Conservation (phyloP, 2,113 vertebrate species). For the Aptenodytes forsteri region DNA sequence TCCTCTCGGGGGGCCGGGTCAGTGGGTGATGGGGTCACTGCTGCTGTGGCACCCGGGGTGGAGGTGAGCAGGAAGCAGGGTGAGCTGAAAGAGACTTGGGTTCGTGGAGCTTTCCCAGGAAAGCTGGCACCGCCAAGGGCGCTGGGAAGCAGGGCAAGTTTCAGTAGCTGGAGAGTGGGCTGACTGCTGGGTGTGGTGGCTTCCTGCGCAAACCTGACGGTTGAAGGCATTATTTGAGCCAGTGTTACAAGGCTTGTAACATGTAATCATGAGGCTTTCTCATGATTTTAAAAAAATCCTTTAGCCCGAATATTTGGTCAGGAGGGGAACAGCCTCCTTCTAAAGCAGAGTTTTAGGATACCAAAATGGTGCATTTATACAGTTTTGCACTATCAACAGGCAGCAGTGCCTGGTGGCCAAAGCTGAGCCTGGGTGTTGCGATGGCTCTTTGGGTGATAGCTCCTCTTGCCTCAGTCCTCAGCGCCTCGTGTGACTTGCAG, state of each 20-base stretch:
- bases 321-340: neutral
- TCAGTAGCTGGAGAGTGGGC: neutral
- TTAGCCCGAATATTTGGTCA: neutral
- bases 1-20: neutral
- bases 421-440: neutral
- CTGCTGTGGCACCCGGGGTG: neutral
- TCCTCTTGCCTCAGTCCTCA: neutral
- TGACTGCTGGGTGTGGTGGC: constrained; percentile 38
- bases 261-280: neutral
- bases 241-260: neutral
- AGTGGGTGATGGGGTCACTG: neutral
- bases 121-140: fast-evolving
- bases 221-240: neutral
- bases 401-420: neutral
- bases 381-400: neutral
- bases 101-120: neutral
- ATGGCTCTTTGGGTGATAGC: neutral
- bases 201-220: neutral
- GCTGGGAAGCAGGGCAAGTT: neutral
- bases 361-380: neutral
- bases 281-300: neutral
- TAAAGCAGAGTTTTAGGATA: neutral
- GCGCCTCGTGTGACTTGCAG: fast-evolving
- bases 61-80: neutral
- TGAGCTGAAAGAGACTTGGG: neutral